Evolutionary conservation across 2,797 vertebrate genomes (phyloP).

Genomic region (Sebastes flavidus): DNA sequence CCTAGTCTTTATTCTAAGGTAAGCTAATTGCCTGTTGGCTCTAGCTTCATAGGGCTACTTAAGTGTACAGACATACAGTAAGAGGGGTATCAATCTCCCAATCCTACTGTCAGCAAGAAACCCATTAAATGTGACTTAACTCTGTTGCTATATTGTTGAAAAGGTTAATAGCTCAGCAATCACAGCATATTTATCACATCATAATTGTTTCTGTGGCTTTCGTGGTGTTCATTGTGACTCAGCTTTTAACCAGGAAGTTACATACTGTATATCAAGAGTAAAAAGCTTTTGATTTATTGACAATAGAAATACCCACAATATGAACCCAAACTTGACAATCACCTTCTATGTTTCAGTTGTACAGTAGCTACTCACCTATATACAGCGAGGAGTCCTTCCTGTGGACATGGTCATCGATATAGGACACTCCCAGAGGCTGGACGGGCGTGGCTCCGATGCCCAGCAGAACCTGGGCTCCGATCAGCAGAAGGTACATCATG

Average conservation of each 20-base stretch:
- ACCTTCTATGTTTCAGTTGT: neutral
- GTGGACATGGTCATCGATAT: slow-evolving; percentile 96
- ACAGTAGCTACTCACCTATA: slow-evolving; percentile 87
- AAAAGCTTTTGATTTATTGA: neutral
- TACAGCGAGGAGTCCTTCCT: slow-evolving; percentile 97
- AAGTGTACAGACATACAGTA: neutral
- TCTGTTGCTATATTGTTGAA: neutral
- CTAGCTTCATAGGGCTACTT: neutral
- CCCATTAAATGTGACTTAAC: neutral
- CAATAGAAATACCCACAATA: neutral
- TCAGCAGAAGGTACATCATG: slow-evolving; percentile 99
- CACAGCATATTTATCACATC: neutral
- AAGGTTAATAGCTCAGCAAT: neutral
- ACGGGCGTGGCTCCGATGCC: slow-evolving; percentile 98
- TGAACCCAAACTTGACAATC: neutral
- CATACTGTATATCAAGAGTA: neutral
- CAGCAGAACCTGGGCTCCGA: slow-evolving; percentile 96
- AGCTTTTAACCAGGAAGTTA: neutral
- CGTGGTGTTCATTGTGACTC: neutral
- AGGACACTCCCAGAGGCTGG: slow-evolving; percentile 96
- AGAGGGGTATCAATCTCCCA: neutral
- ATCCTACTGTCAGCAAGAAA: neutral
- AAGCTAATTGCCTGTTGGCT: neutral
- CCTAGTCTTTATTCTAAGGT: neutral
- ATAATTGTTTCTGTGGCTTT: neutral